Base-by-base conservation (phyloP, 2,113 vertebrate species). In the Pantherophis guttatus region DNA sequence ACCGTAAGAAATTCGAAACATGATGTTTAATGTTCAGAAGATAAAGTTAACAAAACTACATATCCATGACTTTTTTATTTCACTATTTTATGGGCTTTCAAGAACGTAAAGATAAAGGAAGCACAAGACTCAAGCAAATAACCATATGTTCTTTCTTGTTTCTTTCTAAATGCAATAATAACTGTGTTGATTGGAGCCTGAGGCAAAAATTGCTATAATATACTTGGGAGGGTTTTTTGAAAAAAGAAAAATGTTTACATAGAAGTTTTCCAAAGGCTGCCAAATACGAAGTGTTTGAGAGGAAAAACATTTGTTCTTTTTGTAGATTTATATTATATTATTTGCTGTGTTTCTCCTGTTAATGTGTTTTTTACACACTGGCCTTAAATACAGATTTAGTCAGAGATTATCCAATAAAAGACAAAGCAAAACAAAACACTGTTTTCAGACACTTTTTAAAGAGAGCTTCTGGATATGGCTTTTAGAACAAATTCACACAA, bases 11-110 rank as follows among this genome's bases (percentile, higher is more conserved):
- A 98, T 98, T 94, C 96, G 96, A 98, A 98, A 97, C 98, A 97
- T 97, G 98, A 98, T 98, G 98, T 98, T 98, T 98, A 98, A 98
- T 97, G 98, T 97, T 96, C 97, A 95, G 95, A 95, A 98, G 97
- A 97, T 97, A 97, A 96, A 97, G 97, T 97, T 97, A 97, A 97
- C 96, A 96, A 97, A 97, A 97, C 96, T 96, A 90, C 95, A 96
- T 89, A 93, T 96, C 91, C 33, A 94, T 96, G 96, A 96, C 96
- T 97, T 97, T 97, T 98, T 98, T 97, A 97, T 97, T 97, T 97
- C 96, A 94, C 94, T 96, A 23, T 96, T 98, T 98, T 97, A 98
- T 17, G 90, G 94, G 94, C 95, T 96, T 95, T 93, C 86, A 92
- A 95, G 95, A 94, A 95, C 90, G 97, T 95, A 95, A 94, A 97